Percentiles rank a stretch among this genome's conserved stretches.
Conservation (phyloP, 2,113 vertebrate species). For the Otus sunia region DNA sequence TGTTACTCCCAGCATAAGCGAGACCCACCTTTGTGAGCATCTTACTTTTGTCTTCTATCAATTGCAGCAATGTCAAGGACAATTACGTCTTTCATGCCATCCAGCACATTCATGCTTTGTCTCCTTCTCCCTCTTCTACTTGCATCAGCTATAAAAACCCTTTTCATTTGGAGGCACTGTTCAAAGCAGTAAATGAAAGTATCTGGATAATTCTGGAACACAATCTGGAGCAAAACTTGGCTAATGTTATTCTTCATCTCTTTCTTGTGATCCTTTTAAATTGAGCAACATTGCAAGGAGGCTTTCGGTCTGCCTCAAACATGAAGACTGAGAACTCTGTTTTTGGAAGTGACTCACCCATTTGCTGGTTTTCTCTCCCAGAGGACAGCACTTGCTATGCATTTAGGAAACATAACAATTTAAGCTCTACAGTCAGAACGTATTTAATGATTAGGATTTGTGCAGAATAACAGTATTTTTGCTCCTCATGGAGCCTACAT, state of each 20-base stretch:
- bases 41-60: background rate
- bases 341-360: background rate
- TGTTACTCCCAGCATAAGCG: background rate
- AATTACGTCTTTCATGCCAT: background rate
- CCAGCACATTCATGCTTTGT: background rate
- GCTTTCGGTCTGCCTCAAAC: rapidly evolving
- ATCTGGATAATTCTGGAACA: background rate
- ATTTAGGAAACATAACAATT: background rate
- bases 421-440: background rate
- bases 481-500: background rate
- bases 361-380: background rate
- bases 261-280: background rate
- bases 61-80: background rate
- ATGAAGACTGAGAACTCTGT: background rate
- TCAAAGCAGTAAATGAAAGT: background rate
- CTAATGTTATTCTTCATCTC: background rate
- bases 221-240: background rate
- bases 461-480: background rate
- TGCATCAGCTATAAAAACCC: background rate
- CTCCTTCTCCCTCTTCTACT: background rate
- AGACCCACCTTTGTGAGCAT: background rate
- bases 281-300: background rate
- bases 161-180: background rate
- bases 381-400: background rate
- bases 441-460: background rate